Evolutionary conservation across 2,113 vertebrate species (phyloP), one percentile per base, ranked within the genome.

Genomic region (Globicephala melas): DNA sequence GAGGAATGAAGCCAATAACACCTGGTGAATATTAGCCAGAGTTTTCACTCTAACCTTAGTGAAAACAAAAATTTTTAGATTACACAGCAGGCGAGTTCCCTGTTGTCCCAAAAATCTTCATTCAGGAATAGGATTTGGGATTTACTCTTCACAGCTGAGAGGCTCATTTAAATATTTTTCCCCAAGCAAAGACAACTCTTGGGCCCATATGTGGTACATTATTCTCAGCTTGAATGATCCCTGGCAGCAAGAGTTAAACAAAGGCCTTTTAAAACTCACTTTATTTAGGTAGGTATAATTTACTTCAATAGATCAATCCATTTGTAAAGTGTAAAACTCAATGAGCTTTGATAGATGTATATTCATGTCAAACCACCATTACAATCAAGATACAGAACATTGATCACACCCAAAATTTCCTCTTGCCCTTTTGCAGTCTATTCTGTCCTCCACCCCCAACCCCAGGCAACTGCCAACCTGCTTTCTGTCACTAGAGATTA

Each of bases 181-280:
- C 36, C 36, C 13, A 15, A 15, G 18, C n/a, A 83, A 81, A 79
- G 79, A 73, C 3, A 18, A 0, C 62, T 83, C 60, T n/a, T 62
- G 77, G 55, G 33, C n/a, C 53, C 63, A 26, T 10, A n/a, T 31
- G 10, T 36, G 25, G 3, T 33, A 18, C 11, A 11, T 53, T 73
- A 44, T 58, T 71, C 38, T 87, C 33, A 67, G 20, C 63, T 63
- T 88, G 70, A 88, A 67, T 36, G 21, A 58, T 44, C 82, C 7
- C 63, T 63, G 76, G 81, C 28, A 68, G 55, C n/a, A 95, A n/a
- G 20, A 90, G 63, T 88, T 88, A 91, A 97, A 55, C n/a, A 55
- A 84, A 97, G n/a, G 1, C 2, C 31, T 85, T 7, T 83, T 41
- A 13, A 80, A 73, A 94, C 36, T 91, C 79, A 81, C 33, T 93